Base-by-base conservation (phyloP, 2,113 vertebrate species). In the Notarius lentiginosus region DNA sequence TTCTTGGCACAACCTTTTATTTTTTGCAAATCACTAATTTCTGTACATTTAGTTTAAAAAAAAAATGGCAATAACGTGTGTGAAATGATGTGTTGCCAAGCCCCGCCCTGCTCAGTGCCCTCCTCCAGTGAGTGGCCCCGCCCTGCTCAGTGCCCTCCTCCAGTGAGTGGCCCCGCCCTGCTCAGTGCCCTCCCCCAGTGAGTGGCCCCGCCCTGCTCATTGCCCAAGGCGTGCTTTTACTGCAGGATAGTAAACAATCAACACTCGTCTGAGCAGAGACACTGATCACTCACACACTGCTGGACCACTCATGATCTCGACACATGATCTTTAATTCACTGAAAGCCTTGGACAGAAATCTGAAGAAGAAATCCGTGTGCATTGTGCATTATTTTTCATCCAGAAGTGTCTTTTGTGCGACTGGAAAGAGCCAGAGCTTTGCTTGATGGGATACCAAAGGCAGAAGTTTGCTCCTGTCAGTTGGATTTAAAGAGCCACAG, bases 181-280 rank as follows among this genome's bases (percentile, higher is more conserved):
- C 49, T 41, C 41, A 41, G 41, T 41, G 41, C 41, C 41, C 90
- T 83, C 86, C 90, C 84, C 88, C 83, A 61, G 60, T 79, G 91
- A 90, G 41, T 41, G 41, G 79, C 80, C 84, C 77, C 56, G 81
- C 66, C 47, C 80, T 41, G 56, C 76, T 65, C 81, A 22, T 68
- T 56, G 65, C 18, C 53, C 73, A 27, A 55, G 84, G 80, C 88
- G 87, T 84, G 89, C 83, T 76, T 17, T 30, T 15, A 61, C 24
- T 15, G 88, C 5, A 11, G 34, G 34, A 66, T 86, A 72, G 89
- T 90, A 88, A 90, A 91, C 86, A 90, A 58, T 86, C 27, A 51
- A 18, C 18, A 22, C n/a, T 63, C 30, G 11, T 30, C 30, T 20
- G 55, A 47, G 41, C 73, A 30, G 11, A 81, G 53, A 0, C 20